These are phyloP conservation scores for Drosophila sproati DNA, from an alignment of 1,140 invertebrate genomes.

Conservation along the genomic window DNA sequence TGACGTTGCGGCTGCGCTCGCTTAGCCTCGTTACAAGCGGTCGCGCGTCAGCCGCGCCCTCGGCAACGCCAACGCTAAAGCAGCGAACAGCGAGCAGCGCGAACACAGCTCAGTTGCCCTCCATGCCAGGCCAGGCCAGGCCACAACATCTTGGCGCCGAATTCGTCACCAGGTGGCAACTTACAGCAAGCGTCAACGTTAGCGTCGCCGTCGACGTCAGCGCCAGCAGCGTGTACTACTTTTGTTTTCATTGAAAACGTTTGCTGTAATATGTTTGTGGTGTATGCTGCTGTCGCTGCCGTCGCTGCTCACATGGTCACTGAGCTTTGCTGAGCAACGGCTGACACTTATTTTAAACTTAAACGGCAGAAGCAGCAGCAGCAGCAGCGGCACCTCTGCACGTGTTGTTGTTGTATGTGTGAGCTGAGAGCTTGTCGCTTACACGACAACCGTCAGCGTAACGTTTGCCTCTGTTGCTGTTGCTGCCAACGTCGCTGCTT, in stretches of 20 bases:
- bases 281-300: constrained; percentile 58
- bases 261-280: constrained; percentile 80
- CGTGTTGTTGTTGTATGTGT: constrained; percentile 1
- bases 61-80: constrained; percentile 56
- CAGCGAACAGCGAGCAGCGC: constrained; percentile 1
- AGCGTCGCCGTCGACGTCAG: constrained; percentile 32
- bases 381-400: neutral
- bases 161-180: constrained; percentile 77
- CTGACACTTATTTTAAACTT: constrained; percentile 52
- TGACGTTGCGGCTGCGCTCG: constrained; percentile 50
- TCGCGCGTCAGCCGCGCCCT: constrained; percentile 64
- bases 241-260: constrained; percentile 83
- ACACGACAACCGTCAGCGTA: constrained; percentile 33
- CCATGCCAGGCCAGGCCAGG: constrained; percentile 37
- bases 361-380: constrained; percentile 26
- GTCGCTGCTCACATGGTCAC: constrained; percentile 73
- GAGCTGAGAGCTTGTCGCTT: constrained; percentile 34
- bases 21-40: constrained; percentile 77
- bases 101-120: constrained; percentile 70
- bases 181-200: constrained; percentile 54
- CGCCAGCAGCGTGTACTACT: constrained; percentile 74
- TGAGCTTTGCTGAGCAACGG: constrained; percentile 67
- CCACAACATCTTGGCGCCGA: constrained; percentile 70
- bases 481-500: constrained; percentile 14
- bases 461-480: constrained; percentile 26